Conservation (phyloP, 2,113 vertebrate genomes). For the Melozone crissalis region DNA sequence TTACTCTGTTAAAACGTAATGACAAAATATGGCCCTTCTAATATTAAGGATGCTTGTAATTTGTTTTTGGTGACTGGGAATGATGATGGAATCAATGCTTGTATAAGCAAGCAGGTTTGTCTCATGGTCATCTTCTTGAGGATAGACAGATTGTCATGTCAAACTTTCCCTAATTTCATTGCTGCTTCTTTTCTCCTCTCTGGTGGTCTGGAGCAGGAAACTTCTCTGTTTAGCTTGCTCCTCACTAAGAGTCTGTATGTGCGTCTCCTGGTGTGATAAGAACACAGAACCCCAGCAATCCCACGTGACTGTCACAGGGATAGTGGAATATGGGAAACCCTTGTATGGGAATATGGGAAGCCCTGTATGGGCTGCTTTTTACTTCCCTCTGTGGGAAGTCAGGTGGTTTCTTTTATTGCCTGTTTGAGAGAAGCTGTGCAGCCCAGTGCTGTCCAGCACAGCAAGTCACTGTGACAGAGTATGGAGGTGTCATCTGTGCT, state of each 20-base stretch:
- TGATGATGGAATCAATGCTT: neutral
- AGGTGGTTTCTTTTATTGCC: neutral
- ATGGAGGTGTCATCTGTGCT: neutral
- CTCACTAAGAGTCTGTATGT: neutral
- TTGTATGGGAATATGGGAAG: neutral
- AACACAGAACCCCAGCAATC: neutral
- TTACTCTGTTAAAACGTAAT: neutral
- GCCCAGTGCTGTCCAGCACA: neutral
- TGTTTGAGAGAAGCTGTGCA: neutral
- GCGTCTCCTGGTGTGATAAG: neutral
- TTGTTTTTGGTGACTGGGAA: neutral
- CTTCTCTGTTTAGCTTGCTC: rapidly evolving
- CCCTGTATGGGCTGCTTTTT: neutral
- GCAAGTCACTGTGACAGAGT: neutral
- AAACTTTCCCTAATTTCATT: neutral
- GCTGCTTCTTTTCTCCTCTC: neutral
- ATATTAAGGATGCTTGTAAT: neutral
- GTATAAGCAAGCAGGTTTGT: neutral
- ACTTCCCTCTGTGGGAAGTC: neutral
- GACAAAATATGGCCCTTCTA: neutral
- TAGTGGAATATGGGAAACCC: neutral
- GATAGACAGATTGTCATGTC: neutral
- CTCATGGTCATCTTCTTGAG: neutral
- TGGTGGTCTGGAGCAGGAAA: neutral
- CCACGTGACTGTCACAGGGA: neutral